Evolutionary conservation across 1,140 invertebrate species (phyloP), one percentile per base, ranked within the genome.

Genomic region (Caligus rogercresseyi): DNA sequence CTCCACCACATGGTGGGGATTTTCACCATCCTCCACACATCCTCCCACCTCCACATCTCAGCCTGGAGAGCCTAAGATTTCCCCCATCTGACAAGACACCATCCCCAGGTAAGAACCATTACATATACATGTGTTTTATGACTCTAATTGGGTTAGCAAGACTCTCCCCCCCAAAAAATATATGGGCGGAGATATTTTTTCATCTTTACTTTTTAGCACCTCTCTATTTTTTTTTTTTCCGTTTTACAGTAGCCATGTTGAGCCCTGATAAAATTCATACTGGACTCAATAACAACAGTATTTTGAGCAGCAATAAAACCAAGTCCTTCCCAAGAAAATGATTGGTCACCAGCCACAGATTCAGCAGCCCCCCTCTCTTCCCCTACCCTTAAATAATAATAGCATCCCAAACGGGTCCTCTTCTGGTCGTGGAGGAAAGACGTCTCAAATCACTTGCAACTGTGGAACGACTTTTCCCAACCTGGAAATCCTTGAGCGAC

Each of bases 391-490:
- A n/a, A n/a, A n/a, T n/a, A n/a, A n/a, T n/a, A n/a, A n/a, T n/a
- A n/a, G n/a, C n/a, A n/a, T n/a, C n/a, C n/a, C n/a, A n/a, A n/a
- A n/a, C n/a, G n/a, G n/a, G n/a, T n/a, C n/a, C n/a, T n/a, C n/a
- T n/a, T n/a, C 55, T 57, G 13, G 16, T 25, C 16, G 4, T 11
- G 11, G 13, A 57, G 13, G 16, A 13, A 11, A 13, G 13, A 16
- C n/a, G n/a, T n/a, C n/a, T n/a, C 52, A 63, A 19, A 55, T 63
- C 15, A 63, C 61, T 21, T 63, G 61, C 53, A 63, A 63, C 25
- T 63, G 61, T 56, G 53, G 53, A 25, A 3, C 16, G 1, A 19
- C 25, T n/a, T 63, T 63, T 26, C 53, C 61, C 3, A 58, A 56
- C 15, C 21, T 63, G 19, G 61, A 56, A 25, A 16, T 59, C n/a